phyloP scores from a whole-genome alignment of 2,888 invertebrate genomes.

The Cataglyphis livida region DNA sequence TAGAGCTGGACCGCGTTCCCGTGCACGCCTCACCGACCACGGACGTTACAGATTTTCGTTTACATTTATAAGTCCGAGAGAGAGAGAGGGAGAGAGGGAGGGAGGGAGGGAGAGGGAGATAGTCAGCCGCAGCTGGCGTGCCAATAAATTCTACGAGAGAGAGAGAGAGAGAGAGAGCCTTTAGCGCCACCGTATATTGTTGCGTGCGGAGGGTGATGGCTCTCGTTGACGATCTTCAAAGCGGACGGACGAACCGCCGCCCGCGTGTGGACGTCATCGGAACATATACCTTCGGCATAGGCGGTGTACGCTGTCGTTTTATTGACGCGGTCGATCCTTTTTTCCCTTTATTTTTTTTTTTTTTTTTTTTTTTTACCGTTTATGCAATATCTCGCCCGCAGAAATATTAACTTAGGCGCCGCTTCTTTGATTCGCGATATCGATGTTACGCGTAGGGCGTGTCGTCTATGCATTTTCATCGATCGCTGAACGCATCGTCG shows the following conservation, averaged over 20 bases:
- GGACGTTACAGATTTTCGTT: conserved; percentile 81
- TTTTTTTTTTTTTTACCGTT: too few species aligned
- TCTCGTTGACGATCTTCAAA: conserved; percentile 61
- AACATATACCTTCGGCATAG: conserved; percentile 47
- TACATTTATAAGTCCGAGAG: conserved; percentile 78
- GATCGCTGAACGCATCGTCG: conserved; percentile 31
- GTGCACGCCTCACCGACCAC: conserved; percentile 78
- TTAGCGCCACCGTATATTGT: conserved; percentile 71
- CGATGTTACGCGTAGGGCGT: conserved; percentile 47
- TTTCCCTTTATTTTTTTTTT: background rate
- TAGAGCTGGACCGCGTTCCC: conserved; percentile 68
- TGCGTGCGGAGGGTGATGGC: conserved; percentile 42
- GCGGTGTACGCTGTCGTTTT: conserved; percentile 41
- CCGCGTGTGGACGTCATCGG: conserved; percentile 42
- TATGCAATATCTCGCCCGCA: conserved; percentile 52
- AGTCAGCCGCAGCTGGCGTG: conserved; percentile 57
- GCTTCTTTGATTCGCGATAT: conserved; percentile 49
- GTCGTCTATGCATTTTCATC: conserved; percentile 45
- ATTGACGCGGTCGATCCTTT: conserved; percentile 36
- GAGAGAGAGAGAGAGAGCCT: conserved; percentile 52
- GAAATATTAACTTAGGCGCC: conserved; percentile 52
- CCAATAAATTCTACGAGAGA: conserved; percentile 75
- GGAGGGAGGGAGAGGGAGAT: conserved; percentile 12
- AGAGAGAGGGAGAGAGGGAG: conserved; percentile 6
- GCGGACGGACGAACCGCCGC: conserved; percentile 50